Base-by-base conservation (phyloP, 2,888 invertebrate genomes). In the Cybosia mesomella region DNA sequence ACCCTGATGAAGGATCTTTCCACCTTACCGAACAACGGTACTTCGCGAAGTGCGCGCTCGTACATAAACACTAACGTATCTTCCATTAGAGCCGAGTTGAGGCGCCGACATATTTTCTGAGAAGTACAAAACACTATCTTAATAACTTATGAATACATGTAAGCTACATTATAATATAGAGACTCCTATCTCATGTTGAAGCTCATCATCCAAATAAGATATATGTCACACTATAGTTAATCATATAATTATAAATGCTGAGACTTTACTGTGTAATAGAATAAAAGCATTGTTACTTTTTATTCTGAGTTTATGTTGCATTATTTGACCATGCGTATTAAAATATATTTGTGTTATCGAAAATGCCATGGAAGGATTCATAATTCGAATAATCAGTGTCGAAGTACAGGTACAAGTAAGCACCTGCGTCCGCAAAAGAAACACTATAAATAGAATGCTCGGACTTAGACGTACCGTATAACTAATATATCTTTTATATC, bases 1-100 rank as follows among this genome's bases (percentile, higher is more conserved):
- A 95, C 93, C 78, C 95, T 91, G 85, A 95, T 95, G 83, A 95
- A 95, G 10, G 95, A 94, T 15, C 92, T 86, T 75, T 95, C 95
- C 61, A 95, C 93, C 74, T 93, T 93, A 21, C 94, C 93, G 74
- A 95, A 95, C 22, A 95, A 84, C 0, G 95, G 95, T n/a, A 95
- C 95, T 77, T 95, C 94, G 13, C 94, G 86, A 1, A 96, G 83
- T 0, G 95, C 95, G 21, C 86, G 87, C 80, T 95, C 95, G 72
- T 95, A 95, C 91, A 95, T 92, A 72, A 93, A 93, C 5, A 94
- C 93, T 55, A 95, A 85, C 0, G 94, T 94, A 74, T 96, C 95
- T 86, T 95, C 95, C 91, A 95, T 94, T 63, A 96, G 78, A 1
- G 95, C 93, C 0, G 95, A 92, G 85, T 95, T 95, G 10, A 95